Percentiles rank a stretch among this genome's conserved stretches.
These are phyloP conservation scores for Pogonocichla stellata DNA, from an alignment of 2,113 vertebrate species.

Conservation along the genomic window DNA sequence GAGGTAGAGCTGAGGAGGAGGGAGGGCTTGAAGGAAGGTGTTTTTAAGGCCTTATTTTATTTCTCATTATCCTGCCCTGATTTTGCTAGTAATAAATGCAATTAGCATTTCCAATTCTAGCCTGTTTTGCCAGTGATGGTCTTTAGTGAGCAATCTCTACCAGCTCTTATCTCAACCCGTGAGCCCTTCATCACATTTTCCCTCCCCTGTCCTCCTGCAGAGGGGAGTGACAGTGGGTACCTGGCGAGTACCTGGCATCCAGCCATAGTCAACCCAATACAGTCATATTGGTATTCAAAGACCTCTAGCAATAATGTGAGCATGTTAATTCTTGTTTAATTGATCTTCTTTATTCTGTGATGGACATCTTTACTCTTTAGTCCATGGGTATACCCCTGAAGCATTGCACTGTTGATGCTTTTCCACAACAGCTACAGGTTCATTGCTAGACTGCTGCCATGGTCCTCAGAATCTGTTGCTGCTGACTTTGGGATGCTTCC, in stretches of 20 bases:
- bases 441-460: background rate
- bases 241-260: background rate
- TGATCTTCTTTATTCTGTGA: background rate
- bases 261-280: fast-evolving
- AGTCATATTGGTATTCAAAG: background rate
- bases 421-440: background rate
- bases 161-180: background rate
- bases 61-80: background rate
- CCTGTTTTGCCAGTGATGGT: background rate
- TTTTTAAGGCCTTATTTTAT: background rate
- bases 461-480: background rate
- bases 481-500: background rate
- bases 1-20: background rate
- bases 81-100: background rate
- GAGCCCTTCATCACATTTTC: background rate
- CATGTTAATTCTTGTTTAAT: background rate
- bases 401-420: background rate
- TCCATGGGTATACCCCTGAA: background rate
- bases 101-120: background rate
- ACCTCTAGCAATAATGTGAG: background rate
- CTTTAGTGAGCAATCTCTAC: background rate
- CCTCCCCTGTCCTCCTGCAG: background rate
- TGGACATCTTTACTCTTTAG: background rate
- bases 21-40: background rate
- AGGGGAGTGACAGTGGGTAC: background rate